Evolutionary conservation across 1,140 invertebrate species (phyloP), one percentile per base, ranked within the genome.

Genomic region (Belonocnema kinseyi): DNA sequence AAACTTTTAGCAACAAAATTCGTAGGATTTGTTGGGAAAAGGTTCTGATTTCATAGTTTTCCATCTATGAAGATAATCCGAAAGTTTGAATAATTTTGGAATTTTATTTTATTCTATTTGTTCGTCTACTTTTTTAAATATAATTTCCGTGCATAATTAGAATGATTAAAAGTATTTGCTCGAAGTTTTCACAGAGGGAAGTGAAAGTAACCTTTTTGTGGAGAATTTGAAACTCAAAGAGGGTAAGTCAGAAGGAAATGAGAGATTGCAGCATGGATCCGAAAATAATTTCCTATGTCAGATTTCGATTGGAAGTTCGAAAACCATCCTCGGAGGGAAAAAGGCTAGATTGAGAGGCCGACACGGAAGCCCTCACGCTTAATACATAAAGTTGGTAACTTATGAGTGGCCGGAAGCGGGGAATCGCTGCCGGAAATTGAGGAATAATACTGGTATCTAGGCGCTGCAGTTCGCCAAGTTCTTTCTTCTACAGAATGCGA

Each of bases 391-490:
- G 56, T 58, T 33, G 19, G 13, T 58, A 58, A 58, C 19, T 58
- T 58, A 33, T 14, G 56, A 58, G 56, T 21, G 40, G 40, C 40
- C 40, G 40, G 40, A 12, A 58, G 56, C 0, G 1, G 56, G 8
- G 21, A 58, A 21, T 58, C 21, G 19, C 21, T 58, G 2, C 56
- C 56, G 56, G 56, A 58, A 58, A 58, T 58, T 58, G 56, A 58
- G 56, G 56, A 1, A 26, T 58, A 58, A 58, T 58, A 13, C 56
- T 13, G 56, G 19, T 58, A 58, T 26, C 56, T 58, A 21, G 56
- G 1, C 56, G 56, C 19, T 26, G 56, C 56, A 58, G 11, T 19
- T 58, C 19, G 56, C 19, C 26, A 56, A 17, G 19, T 12, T 58
- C 26, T 21, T 10, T 58, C 56, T 26, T 58, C 19, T 12, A 26